Percentiles rank a stretch among this genome's conserved stretches.
phyloP scores from a whole-genome alignment of 2,797 vertebrate species.

The Neosilurus mollespiculum region DNA sequence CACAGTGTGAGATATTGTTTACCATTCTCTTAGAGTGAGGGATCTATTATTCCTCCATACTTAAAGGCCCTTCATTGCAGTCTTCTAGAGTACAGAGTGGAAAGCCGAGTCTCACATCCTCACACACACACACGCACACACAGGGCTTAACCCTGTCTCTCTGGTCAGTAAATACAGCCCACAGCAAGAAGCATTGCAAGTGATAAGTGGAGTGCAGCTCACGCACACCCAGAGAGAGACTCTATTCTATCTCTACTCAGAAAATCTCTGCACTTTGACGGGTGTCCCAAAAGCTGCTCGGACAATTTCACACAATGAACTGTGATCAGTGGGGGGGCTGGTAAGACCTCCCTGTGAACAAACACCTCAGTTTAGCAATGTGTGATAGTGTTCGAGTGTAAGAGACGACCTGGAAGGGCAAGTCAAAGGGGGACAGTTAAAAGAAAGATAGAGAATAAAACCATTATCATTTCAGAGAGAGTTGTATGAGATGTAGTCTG shows the following conservation, averaged over 20 bases:
- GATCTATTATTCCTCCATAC: constrained; percentile 21
- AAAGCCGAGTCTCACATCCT: constrained; percentile 23
- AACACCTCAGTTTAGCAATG: constrained; percentile 20
- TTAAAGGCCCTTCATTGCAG: constrained; percentile 34
- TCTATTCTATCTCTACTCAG: constrained; percentile 24
- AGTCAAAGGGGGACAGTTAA: background rate
- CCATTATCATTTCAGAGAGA: background rate
- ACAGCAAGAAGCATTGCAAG: constrained; percentile 38
- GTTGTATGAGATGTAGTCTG: background rate
- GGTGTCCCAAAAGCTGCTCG: constrained; percentile 40
- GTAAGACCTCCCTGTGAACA: constrained; percentile 28
- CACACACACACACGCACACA: constrained; percentile 25
- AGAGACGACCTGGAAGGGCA: background rate
- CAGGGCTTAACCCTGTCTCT: constrained; percentile 28
- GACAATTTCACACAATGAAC: constrained; percentile 45
- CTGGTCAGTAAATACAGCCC: constrained; percentile 29
- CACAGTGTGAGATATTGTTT: constrained; percentile 12
- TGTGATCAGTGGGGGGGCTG: background rate
- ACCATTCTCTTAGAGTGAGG: constrained; percentile 12
- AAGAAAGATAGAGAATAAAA: background rate
- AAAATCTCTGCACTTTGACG: constrained; percentile 42
- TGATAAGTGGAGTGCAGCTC: constrained; percentile 41
- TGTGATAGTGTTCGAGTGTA: constrained; percentile 26
- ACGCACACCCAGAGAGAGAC: constrained; percentile 25
- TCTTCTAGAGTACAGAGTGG: constrained; percentile 32